Evolutionary conservation across 2,888 invertebrate species (phyloP).

Genomic region (Cosmia trapezina): DNA sequence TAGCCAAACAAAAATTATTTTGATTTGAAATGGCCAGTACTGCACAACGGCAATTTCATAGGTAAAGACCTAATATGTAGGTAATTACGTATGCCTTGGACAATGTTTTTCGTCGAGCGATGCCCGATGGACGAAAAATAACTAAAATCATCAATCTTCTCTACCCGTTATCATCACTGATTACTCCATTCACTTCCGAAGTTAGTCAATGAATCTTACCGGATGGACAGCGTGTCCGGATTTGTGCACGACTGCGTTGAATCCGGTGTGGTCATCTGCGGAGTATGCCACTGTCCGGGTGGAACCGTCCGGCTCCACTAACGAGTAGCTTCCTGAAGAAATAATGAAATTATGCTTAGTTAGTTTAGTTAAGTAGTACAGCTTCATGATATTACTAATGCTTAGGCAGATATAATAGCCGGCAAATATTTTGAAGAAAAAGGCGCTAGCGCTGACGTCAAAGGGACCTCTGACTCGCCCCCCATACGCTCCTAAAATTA

Average conservation of each 20-base stretch:
- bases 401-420: not conserved
- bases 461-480: not conserved
- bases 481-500: not conserved
- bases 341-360: not conserved
- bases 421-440: not conserved
- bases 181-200: conserved; percentile 6
- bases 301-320: conserved; percentile 91
- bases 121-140: too few species aligned
- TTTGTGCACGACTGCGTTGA: conserved; percentile 93
- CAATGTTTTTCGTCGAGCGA: too few species aligned
- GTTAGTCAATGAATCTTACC: conserved; percentile 65
- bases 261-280: conserved; percentile 93
- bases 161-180: not conserved
- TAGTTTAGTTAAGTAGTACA: not conserved
- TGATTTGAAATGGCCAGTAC: too few species aligned
- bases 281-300: conserved; percentile 92
- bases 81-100: too few species aligned
- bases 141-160: not conserved
- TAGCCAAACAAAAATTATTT: too few species aligned
- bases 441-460: not conserved
- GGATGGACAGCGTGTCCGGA: conserved; percentile 91
- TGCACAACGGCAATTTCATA: too few species aligned
- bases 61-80: too few species aligned
- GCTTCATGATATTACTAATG: not conserved
- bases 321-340: conserved; percentile 92